Evolutionary conservation across 1,140 invertebrate species (phyloP).

Genomic region (Drosophila serrata): DNA sequence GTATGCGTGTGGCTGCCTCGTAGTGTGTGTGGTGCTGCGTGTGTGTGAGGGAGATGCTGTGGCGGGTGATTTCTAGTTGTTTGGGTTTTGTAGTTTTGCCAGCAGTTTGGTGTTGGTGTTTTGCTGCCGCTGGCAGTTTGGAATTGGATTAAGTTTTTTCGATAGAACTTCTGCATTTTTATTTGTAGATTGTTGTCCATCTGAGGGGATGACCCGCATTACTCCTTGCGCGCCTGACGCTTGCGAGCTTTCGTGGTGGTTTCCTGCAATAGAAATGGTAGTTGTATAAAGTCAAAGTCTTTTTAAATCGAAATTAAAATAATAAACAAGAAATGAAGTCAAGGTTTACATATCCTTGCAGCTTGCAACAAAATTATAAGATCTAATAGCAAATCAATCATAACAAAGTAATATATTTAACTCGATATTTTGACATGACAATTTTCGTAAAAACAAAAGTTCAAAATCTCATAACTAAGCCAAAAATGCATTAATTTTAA

Average conservation of each 20-base stretch:
- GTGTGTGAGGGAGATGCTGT: slow-evolving; percentile 20
- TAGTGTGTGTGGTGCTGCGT: slow-evolving; percentile 3
- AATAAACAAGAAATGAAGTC: too few relatives aligned
- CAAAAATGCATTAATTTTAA: too few relatives aligned
- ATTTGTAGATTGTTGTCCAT: slow-evolving; percentile 14
- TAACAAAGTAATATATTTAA: too few relatives aligned
- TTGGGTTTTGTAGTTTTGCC: slow-evolving; percentile 7
- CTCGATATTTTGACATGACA: too few relatives aligned
- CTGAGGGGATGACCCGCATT: slow-evolving; percentile 17
- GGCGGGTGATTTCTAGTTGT: slow-evolving; percentile 8
- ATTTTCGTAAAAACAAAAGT: too few relatives aligned
- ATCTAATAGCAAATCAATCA: too few relatives aligned
- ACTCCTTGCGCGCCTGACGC: slow-evolving; percentile 78
- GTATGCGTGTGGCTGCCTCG: slow-evolving; percentile 5
- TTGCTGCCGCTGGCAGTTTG: slow-evolving; percentile 44
- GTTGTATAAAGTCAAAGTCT: neutral
- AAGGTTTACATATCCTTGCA: too few relatives aligned
- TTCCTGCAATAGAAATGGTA: slow-evolving; percentile 46
- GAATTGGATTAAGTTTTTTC: slow-evolving; percentile 71
- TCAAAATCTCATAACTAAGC: too few relatives aligned
- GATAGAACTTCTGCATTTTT: slow-evolving; percentile 14
- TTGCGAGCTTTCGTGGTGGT: slow-evolving; percentile 71
- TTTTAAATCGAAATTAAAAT: too few relatives aligned
- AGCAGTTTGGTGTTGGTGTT: slow-evolving; percentile 8
- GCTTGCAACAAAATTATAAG: too few relatives aligned